These are phyloP conservation scores for Chelonus insularis DNA, from an alignment of 1,140 invertebrate species.

Conservation along the genomic window DNA sequence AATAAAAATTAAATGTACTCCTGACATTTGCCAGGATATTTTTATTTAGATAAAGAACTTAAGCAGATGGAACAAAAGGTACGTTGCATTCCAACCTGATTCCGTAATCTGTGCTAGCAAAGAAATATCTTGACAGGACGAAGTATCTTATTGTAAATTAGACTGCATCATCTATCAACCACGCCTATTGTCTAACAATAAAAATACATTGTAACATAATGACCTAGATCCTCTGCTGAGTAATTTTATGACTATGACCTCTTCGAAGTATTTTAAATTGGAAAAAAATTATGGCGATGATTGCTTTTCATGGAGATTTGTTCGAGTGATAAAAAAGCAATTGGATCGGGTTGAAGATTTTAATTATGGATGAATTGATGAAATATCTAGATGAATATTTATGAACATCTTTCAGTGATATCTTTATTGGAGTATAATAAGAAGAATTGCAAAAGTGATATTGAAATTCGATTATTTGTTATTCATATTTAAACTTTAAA, in stretches of 20 bases:
- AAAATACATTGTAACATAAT: background rate
- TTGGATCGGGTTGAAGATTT: no score
- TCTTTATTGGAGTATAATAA: no score
- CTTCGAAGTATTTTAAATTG: background rate
- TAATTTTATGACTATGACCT: background rate
- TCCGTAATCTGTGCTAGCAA: constrained; percentile 5
- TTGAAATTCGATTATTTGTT: no score
- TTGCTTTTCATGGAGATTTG: no score
- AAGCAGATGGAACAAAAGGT: constrained; percentile 4
- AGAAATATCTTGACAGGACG: background rate
- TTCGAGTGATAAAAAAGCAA: no score
- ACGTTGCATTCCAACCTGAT: constrained; percentile 15
- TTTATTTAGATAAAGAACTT: background rate
- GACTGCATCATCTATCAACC: constrained; percentile 20
- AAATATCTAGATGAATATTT: no score
- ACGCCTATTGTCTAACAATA: constrained; percentile 18
- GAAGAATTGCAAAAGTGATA: no score
- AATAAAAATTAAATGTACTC: background rate
- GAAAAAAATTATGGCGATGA: no score
- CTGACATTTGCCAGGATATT: constrained; percentile 12
- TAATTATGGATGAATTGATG: no score
- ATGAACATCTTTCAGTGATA: no score
- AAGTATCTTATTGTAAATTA: constrained; percentile 2
- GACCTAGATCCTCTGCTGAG: background rate
- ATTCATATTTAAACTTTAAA: no score